A percentile compares a stretch with the other conserved stretches of the same genome.
These are phyloP conservation scores for Coleophora deauratella DNA, from an alignment of 2,888 invertebrate species.

Conservation along the genomic window DNA sequence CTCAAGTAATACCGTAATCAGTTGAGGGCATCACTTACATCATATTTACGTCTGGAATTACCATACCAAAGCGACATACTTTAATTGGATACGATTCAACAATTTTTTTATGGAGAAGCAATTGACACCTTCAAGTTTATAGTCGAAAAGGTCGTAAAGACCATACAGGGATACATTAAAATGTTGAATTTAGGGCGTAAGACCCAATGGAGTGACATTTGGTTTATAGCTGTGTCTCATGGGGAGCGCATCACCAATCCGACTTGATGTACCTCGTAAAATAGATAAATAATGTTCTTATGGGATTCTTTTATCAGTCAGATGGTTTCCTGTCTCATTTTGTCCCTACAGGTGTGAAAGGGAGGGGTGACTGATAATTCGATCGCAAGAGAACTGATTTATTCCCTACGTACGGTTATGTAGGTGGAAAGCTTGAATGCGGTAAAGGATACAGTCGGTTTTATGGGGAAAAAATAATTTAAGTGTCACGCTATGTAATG, in stretches of 20 bases:
- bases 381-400: not conserved
- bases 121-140: conserved; percentile 64
- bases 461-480: too few relatives aligned
- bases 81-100: conserved; percentile 11
- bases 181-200: conserved; percentile 45
- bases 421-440: too few relatives aligned
- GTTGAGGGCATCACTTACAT: not conserved
- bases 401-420: too few relatives aligned
- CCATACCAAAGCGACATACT: conserved; percentile 4
- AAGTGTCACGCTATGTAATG: too few relatives aligned
- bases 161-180: conserved; percentile 45
- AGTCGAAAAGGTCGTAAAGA: conserved; percentile 30
- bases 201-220: conserved; percentile 50
- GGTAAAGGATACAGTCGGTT: too few relatives aligned
- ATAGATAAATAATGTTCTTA: conserved; percentile 50
- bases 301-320: conserved; percentile 15
- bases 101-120: conserved; percentile 27
- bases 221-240: conserved; percentile 43
- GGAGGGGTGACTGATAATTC: not conserved
- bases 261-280: conserved; percentile 47
- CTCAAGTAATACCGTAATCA: too few relatives aligned
- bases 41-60: not conserved
- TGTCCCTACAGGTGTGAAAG: not conserved
- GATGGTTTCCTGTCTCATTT: not conserved
- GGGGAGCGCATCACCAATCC: conserved; percentile 55